Conservation (phyloP, 2,888 invertebrate species). For the Cinara cedri region DNA sequence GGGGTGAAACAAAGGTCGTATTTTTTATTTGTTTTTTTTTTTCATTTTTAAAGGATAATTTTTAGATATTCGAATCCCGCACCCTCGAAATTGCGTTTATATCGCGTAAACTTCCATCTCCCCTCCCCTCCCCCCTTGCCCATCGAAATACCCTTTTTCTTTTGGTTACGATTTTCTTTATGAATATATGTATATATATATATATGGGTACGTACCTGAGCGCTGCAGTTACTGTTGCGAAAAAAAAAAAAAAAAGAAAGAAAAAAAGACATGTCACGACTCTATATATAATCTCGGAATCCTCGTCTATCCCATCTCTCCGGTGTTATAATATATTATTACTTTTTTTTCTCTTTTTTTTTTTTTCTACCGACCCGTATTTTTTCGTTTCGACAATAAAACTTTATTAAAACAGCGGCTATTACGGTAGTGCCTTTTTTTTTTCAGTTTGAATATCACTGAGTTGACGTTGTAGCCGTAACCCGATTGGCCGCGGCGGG, state of each 20-base stretch:
- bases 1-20: conserved; percentile 42
- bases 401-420: conserved; percentile 38
- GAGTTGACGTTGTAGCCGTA: neutral
- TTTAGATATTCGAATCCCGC: conserved; percentile 32
- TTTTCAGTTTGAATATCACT: neutral
- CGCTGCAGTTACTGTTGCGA: too few relatives aligned
- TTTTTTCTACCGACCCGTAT: neutral
- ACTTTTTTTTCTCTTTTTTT: neutral
- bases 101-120: too few relatives aligned
- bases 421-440: conserved; percentile 4
- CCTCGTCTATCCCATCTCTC: too few relatives aligned
- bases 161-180: neutral
- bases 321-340: neutral
- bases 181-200: conserved; percentile 11
- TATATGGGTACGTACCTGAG: neutral
- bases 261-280: conserved; percentile 26
- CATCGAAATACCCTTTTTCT: conserved; percentile 33
- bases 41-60: conserved; percentile 42
- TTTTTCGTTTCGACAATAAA: conserved; percentile 16
- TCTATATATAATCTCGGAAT: too few relatives aligned
- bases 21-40: too few relatives aligned
- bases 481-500: neutral
- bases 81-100: conserved; percentile 50
- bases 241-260: too few relatives aligned
- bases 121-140: too few relatives aligned